Evolutionary conservation across 2,113 vertebrate genomes (phyloP), one percentile per base, ranked within the genome.

Genomic region (Mionectes macconnelli): DNA sequence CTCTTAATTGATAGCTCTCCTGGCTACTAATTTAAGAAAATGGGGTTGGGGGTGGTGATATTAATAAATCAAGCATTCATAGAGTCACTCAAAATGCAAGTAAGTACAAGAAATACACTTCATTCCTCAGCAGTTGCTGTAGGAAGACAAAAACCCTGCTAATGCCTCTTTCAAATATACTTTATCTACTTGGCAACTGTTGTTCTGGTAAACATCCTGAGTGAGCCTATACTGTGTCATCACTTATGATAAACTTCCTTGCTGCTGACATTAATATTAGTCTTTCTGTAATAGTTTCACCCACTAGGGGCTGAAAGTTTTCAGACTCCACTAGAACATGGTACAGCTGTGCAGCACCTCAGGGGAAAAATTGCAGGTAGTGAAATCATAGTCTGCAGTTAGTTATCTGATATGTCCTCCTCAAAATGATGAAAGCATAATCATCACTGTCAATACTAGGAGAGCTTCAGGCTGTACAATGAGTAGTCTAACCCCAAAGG

Each of bases 151-250:
- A 75, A 76, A 72, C 59, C 45, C 56, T 78, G 77, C 90, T 96
- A 95, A 93, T 10, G 53, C 62, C 93, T 94, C 84, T 92, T 87
- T 80, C 76, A 80, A 70, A 27, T 67, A 86, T 50, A 55, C 69
- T 94, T 85, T 87, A 73, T 94, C 72, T 92, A 69, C 96, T 57
- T 84, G 82, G 94, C 91, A 87, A 96, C 95, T 24, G 94, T 96
- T 89, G 94, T 96, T 97, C 70, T 91, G 84, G 95, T 93, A 97
- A 97, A 97, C 95, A 96, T 91, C 88, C 77, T 67, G 88, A 85
- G 68, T 93, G 45, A 96, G 95, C 82, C 92, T 59, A 74, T 72
- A 49, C 49, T 28, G 47, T 68, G 94, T 97, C 95, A 96, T 96
- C 93, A 94, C 76, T 89, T 93, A 85, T 18, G 22, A 81, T 89